A percentile compares a stretch with the other conserved stretches of the same genome.
Evolutionary conservation across 2,113 vertebrate species (phyloP).

Genomic region (Chlorodrepanis virens): DNA sequence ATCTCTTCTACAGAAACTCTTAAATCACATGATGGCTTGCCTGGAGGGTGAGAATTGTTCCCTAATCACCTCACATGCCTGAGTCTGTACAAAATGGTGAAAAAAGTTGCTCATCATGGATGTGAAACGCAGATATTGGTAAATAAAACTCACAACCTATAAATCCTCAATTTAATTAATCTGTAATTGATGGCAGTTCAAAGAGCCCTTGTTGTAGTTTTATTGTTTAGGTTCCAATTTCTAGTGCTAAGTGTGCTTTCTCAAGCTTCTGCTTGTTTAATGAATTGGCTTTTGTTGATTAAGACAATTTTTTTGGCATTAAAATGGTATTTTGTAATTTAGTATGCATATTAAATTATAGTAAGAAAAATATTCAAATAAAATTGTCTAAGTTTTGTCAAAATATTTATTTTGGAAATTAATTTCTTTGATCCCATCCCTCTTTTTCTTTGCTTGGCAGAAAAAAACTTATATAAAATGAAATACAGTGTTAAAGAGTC

Average conservation of each 20-base stretch:
- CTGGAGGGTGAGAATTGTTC: background rate
- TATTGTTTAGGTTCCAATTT: background rate
- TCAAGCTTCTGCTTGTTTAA: background rate
- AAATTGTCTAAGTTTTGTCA: background rate
- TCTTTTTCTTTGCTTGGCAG: background rate
- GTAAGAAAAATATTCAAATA: background rate
- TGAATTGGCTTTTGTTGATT: background rate
- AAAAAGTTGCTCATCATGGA: background rate
- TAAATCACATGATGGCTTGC: background rate
- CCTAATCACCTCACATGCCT: background rate
- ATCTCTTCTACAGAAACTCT: constrained; percentile 13
- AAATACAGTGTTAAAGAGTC: background rate
- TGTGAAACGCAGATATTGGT: background rate
- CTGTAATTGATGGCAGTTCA: background rate
- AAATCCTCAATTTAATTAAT: background rate
- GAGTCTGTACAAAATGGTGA: background rate
- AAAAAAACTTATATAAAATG: background rate
- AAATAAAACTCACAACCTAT: background rate
- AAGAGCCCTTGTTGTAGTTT: background rate
- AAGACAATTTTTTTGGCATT: background rate
- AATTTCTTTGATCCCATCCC: background rate
- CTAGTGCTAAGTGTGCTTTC: background rate
- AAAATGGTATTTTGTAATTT: background rate
- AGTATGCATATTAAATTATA: background rate
- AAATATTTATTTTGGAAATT: background rate